Evolutionary conservation across 2,888 invertebrate genomes (phyloP).

Genomic region (Plusia festucae): DNA sequence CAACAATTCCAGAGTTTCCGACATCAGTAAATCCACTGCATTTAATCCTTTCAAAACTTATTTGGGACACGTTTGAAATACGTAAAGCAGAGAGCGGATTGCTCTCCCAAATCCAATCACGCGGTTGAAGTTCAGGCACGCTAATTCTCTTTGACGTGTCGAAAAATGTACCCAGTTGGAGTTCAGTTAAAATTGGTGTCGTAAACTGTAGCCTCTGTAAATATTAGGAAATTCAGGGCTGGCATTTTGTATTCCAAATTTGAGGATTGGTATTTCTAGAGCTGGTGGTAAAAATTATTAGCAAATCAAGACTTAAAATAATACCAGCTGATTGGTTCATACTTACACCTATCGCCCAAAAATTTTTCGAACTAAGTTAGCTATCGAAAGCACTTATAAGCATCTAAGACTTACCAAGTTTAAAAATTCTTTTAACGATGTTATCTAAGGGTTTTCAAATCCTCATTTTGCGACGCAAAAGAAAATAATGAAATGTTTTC

Average conservation of each 20-base stretch:
- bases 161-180: constrained; percentile 21
- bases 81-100: constrained; percentile 25
- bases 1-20: constrained; percentile 6
- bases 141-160: constrained; percentile 35
- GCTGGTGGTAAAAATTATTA: too few species aligned
- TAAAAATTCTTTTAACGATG: not conserved
- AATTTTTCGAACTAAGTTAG: not conserved
- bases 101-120: constrained; percentile 35
- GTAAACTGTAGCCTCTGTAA: not conserved
- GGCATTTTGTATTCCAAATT: not conserved
- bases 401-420: not conserved
- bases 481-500: not conserved
- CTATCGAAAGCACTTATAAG: not conserved
- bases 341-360: too few species aligned
- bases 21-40: constrained; percentile 25
- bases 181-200: constrained; percentile 10
- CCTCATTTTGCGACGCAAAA: not conserved
- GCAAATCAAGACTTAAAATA: too few species aligned
- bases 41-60: constrained; percentile 34
- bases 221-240: not conserved
- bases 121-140: constrained; percentile 26
- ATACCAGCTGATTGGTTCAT: too few species aligned
- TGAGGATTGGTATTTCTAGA: not conserved
- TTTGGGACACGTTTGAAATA: constrained; percentile 30
- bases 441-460: not conserved